A percentile compares a stretch with the other conserved stretches of the same genome.
phyloP scores from a whole-genome alignment of 2,113 vertebrate species.

The Loxodonta africana region DNA sequence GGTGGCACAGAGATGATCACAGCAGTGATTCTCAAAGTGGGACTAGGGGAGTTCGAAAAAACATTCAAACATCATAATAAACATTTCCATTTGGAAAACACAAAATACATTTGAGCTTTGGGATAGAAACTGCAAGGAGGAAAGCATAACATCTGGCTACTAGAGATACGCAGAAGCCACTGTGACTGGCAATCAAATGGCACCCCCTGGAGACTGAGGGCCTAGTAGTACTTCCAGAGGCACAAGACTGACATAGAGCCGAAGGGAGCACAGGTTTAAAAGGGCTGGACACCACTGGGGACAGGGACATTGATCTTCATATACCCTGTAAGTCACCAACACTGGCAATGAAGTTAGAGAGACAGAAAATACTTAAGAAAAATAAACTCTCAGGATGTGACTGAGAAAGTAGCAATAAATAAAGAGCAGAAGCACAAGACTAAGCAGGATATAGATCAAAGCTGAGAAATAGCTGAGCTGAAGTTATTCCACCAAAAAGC shows the following conservation, averaged over 20 bases:
- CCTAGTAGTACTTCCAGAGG: background rate
- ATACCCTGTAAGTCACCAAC: background rate
- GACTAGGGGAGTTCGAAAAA: background rate
- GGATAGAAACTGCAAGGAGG: constrained; percentile 24
- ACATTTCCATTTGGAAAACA: constrained; percentile 54
- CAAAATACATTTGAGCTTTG: background rate
- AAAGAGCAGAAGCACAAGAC: constrained; percentile 38
- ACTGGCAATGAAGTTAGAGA: background rate
- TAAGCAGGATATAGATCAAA: background rate
- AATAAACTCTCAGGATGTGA: constrained; percentile 4
- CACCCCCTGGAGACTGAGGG: background rate
- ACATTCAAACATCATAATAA: background rate
- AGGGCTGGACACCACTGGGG: too few relatives aligned
- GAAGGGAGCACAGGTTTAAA: background rate
- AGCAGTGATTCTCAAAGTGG: background rate
- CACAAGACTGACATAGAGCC: background rate
- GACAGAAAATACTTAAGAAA: constrained; percentile 30
- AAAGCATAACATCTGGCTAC: constrained; percentile 20
- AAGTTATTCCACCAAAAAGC: constrained; percentile 9
- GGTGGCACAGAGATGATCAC: background rate
- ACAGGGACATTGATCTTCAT: background rate
- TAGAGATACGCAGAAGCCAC: background rate
- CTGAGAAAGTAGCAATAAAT: background rate
- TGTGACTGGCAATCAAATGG: background rate
- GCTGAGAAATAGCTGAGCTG: background rate